Evolutionary conservation across 2,888 invertebrate genomes (phyloP), one percentile per base, ranked within the genome.

Genomic region (Drosophila koepferae): DNA sequence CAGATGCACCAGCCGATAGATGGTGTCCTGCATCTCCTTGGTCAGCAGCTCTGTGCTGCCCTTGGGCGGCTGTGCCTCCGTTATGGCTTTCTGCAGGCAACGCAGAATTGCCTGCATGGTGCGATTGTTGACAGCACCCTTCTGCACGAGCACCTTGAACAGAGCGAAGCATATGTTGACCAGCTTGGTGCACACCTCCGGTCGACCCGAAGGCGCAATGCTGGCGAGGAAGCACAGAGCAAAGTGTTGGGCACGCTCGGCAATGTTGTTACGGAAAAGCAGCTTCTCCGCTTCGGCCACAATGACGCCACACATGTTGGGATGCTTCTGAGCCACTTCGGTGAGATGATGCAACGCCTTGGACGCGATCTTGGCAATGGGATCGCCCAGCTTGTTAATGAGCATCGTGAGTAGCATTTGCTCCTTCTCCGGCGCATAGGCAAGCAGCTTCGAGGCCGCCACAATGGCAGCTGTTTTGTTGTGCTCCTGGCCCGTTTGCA

Each of bases 341-440:
- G 96, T 96, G 12, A 99, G 94, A 76, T 97, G 96, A 93, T 97
- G 97, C 44, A 98, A 95, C 1, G 97, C 96, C 93, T 97, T 97
- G 0, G 98, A 97, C 0, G 98, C 98, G 0, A 99, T 96, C 86
- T 97, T 96, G 81, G 91, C 82, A 1, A 90, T 72, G 0, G 99
- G 99, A 94, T 99, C 99, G 14, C 99, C 99, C 12, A 99, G 94
- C 93, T 99, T 99, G 92, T 99, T 99, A 3, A 99, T 96, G 54
- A 99, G 93, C 91, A 96, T 95, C 0, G 95, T 94, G 3, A 99
- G 93, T 7, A 99, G 93, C 92, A 93, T 90, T 77, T 93, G 93
- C 58, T 93, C 93, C 59, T 93, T 93, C 69, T 93, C 93, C 0
- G 93, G 93, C 0, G 91, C 91, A 69, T 84, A 92, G 8, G 89